Percentiles rank a stretch among this genome's conserved stretches.
Evolutionary conservation across 1,140 invertebrate species (phyloP).

Genomic region (Neelides sp.): DNA sequence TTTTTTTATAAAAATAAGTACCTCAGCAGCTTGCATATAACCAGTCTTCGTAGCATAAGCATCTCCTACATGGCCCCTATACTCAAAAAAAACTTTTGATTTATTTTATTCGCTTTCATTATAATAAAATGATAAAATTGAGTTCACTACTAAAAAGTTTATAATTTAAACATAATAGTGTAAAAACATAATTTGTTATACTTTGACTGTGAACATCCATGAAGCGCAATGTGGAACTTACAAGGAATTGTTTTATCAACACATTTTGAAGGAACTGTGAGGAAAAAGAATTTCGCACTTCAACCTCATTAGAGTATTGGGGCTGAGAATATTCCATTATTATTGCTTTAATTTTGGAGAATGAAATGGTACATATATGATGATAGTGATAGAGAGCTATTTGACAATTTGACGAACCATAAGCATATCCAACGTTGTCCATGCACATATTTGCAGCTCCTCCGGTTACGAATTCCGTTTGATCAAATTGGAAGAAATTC

Average conservation of each 20-base stretch:
- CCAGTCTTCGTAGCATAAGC: slow-evolving; percentile 35
- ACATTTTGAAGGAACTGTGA: slow-evolving; percentile 35
- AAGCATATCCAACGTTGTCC: slow-evolving; percentile 35
- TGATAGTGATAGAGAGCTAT: too few species aligned
- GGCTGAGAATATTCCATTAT: too few species aligned
- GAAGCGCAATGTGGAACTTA: slow-evolving; percentile 37
- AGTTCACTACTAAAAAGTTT: too few species aligned
- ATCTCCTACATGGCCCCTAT: slow-evolving; percentile 25
- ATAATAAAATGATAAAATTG: too few species aligned
- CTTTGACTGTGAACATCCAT: slow-evolving; percentile 36
- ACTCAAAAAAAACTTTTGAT: background rate
- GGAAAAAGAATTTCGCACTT: too few species aligned
- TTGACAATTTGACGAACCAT: slow-evolving; percentile 35
- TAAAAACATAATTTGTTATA: slow-evolving; percentile 23
- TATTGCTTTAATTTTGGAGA: too few species aligned
- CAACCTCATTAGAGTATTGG: too few species aligned
- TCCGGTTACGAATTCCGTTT: slow-evolving; percentile 32
- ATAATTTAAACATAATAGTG: background rate
- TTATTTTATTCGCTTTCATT: too few species aligned
- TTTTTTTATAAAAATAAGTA: too few species aligned
- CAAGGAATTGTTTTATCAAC: slow-evolving; percentile 30
- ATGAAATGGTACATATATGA: too few species aligned
- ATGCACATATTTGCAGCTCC: slow-evolving; percentile 20
- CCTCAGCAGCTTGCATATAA: slow-evolving; percentile 38
- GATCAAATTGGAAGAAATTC: slow-evolving; percentile 33